Base-by-base conservation (phyloP, 2,888 invertebrate genomes). In the Marasmarcha lunaedactyla region DNA sequence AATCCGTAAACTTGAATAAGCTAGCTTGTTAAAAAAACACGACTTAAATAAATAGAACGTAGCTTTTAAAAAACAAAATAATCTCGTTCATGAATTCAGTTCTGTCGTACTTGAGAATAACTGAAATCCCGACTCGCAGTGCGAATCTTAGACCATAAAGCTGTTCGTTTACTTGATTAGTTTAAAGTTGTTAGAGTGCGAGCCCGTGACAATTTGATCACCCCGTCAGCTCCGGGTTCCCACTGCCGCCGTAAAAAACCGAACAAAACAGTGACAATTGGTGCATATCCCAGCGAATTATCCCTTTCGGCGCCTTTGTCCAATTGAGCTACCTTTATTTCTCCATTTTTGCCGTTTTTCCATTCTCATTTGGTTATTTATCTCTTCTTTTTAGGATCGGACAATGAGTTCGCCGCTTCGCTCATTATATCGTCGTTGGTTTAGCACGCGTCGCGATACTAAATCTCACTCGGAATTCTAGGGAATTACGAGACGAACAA, bases 331-430 rank as follows among this genome's bases (percentile, higher is more conserved):
- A 69, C 67, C 76, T 77, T 81, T 79, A 77, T 79, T 76, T 74
- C 60, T 67, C 73, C 70, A 72, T 81, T 81, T 81, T 77, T 73
- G 71, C 74, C 73, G 69, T 78, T 81, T 78, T 74, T 74, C 77
- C 73, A 69, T 76, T 77, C 81, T 78, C 81, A 83, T 81, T 83
- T 83, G 81, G 77, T 78, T 81, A 81, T 81, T 79, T 81, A 78
- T 81, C 63, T 78, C 61, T 63, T 71, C 73, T 73, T 77, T 78
- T 78, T 77, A 70, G 66, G 59, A 52, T 50, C 54, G 63, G 59
- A 71, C 71, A 69, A 67, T 65, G 64, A 67, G 62, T 40, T 45
- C 44, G 54, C 47, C 48, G 49, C 46, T 44, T 10, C 34, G 71
- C 81, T 81, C 81, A 79, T 81, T 83, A 81, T 79, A 71, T 68